Conservation (phyloP, 2,113 vertebrate genomes). For the Oryzias curvinotus region DNA sequence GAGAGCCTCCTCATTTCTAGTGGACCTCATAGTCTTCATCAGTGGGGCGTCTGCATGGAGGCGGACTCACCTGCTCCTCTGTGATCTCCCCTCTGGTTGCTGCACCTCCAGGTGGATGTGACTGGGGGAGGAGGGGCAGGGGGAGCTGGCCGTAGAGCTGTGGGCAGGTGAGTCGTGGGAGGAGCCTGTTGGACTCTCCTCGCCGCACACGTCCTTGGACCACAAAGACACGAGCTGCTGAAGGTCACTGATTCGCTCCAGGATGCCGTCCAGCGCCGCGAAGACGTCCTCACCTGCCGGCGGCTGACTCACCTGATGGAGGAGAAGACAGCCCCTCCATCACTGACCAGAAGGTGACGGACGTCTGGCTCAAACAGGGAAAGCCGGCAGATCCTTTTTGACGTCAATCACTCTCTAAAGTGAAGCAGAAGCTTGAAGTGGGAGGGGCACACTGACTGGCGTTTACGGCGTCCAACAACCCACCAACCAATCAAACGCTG, state of each 20-base stretch:
- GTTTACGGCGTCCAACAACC: too few species aligned
- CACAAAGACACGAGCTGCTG: conserved; percentile 81
- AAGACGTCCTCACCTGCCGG: conserved; percentile 78
- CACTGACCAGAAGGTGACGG: too few species aligned
- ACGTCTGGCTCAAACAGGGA: too few species aligned
- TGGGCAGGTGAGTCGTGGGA: conserved; percentile 62
- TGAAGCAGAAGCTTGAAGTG: too few species aligned
- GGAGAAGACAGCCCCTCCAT: not conserved
- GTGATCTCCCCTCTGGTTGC: conserved; percentile 38
- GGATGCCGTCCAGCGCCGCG: conserved; percentile 81
- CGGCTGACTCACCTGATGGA: conserved; percentile 36
- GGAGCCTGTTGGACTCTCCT: conserved; percentile 75
- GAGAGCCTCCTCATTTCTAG: too few species aligned
- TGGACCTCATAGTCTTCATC: too few species aligned
- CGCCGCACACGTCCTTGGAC: conserved; percentile 80
- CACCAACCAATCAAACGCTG: too few species aligned
- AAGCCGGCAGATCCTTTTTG: too few species aligned
- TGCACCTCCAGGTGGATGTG: conserved; percentile 76
- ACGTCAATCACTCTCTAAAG: too few species aligned
- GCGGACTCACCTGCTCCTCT: conserved; percentile 74
- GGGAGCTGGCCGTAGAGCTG: conserved; percentile 44
- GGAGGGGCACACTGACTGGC: too few species aligned
- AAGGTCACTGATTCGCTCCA: conserved; percentile 82
- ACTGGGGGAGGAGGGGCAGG: conserved; percentile 69
- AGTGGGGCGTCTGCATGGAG: too few species aligned